Evolutionary conservation across 2,113 vertebrate species (phyloP), one percentile per base, ranked within the genome.

Genomic region (Erpornis zantholeuca): DNA sequence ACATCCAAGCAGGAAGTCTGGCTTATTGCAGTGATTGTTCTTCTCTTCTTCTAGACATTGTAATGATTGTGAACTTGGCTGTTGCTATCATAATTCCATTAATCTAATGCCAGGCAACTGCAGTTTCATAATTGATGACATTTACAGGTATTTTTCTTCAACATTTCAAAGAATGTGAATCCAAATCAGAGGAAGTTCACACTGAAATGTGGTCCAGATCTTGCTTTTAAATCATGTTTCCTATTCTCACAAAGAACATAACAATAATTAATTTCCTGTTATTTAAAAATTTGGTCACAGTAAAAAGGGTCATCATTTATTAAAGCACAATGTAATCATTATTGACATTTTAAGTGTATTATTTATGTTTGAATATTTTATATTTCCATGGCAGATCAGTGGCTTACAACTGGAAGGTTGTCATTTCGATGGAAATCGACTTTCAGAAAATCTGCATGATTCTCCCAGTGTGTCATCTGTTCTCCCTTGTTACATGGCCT

Each of bases 391-490:
- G 38, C 96, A 99, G 99, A 97, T 99, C 81, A 99, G 98, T 81
- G 99, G 99, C 72, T 98, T 99, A 69, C 98, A 99, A 91, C 96
- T 99, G 86, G 99, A 99, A 97, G 99, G 99, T 1, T 99, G 99
- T 95, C 98, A 97, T 96, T 99, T 99, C 96, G 99, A 99, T 89
- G 99, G 99, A 57, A 98, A 97, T 94, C 98, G 95, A 94, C 98
- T 99, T 94, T 98, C 97, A 94, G 99, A 99, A 98, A 99, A 99
- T 88, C 98, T 98, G 40, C 99, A 99, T 60, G 98, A 99, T 93
- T 99, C 99, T 90, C 98, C 99, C 94, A 99, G 98, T 50, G 99
- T 99, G 92, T 99, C 98, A 3, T 98, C 99, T 9, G 98, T 99
- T 65, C 99, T 98, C 19, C 95, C 98, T 53, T 99, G 99, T 96